Conservation (phyloP, 2,797 vertebrate genomes). For the Petrocephalus sullivani region DNA sequence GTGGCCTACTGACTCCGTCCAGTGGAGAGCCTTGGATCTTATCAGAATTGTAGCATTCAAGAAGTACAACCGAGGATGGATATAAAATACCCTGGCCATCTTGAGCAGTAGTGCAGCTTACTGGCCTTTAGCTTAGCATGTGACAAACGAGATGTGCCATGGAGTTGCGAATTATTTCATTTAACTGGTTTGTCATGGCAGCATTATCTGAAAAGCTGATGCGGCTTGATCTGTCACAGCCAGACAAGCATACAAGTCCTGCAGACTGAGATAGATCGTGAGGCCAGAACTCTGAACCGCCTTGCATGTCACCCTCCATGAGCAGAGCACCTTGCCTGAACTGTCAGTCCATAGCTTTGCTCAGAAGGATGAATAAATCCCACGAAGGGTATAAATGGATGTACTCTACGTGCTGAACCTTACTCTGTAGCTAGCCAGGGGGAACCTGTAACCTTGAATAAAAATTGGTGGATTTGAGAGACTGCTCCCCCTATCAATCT, state of each 20-base stretch:
- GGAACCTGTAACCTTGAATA: background rate
- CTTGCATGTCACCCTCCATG: background rate
- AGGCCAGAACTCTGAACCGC: conserved; percentile 6
- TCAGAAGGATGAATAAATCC: background rate
- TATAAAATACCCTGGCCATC: background rate
- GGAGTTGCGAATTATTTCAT: background rate
- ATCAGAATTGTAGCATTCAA: background rate
- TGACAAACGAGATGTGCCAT: background rate
- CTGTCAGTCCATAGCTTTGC: background rate
- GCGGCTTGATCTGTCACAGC: conserved; percentile 16
- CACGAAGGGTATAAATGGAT: background rate
- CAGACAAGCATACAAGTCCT: background rate
- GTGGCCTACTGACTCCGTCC: no score
- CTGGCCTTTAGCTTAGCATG: background rate
- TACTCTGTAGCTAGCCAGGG: background rate
- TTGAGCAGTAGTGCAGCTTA: background rate
- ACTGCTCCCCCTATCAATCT: background rate
- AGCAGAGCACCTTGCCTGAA: background rate
- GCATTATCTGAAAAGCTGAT: background rate
- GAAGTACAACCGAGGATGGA: background rate
- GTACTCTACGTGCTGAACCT: background rate
- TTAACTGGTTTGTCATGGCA: background rate
- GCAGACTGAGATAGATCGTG: conserved; percentile 18
- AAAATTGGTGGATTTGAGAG: background rate
- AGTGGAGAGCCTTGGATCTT: background rate